These are phyloP conservation scores for Carettochelys insculpta DNA, from an alignment of 2,113 vertebrate genomes.

Conservation along the genomic window DNA sequence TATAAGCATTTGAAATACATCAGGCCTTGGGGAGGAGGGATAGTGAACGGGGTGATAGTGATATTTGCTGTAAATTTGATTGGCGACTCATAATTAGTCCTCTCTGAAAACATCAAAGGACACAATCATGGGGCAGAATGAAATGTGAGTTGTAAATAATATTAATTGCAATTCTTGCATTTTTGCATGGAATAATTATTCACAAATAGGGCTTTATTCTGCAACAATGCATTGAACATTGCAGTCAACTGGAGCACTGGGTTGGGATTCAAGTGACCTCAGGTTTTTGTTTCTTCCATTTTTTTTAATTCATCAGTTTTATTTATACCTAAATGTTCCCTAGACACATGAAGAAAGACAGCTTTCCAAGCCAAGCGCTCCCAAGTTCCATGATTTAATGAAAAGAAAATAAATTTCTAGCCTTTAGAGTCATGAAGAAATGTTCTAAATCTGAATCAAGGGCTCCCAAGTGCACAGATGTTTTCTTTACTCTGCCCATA, in stretches of 20 bases:
- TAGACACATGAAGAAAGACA: not conserved
- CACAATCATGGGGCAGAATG: not conserved
- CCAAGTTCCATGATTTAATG: not conserved
- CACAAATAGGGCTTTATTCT: not conserved
- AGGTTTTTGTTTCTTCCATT: not conserved
- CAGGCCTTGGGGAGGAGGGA: not conserved
- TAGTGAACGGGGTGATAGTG: not conserved
- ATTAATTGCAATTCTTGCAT: not conserved
- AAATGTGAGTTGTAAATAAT: not conserved
- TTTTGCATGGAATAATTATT: conserved; percentile 24
- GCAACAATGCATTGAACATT: not conserved
- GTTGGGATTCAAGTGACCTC: not conserved
- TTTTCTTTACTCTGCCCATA: not conserved
- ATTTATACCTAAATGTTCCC: not conserved
- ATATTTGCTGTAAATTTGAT: not conserved
- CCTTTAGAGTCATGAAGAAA: not conserved
- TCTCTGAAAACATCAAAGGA: not conserved
- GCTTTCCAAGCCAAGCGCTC: not conserved
- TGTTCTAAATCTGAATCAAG: not conserved
- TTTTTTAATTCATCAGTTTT: not conserved
- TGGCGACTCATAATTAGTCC: not conserved
- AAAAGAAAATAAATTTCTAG: not conserved
- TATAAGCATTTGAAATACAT: not conserved
- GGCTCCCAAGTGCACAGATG: not conserved
- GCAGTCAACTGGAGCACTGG: not conserved